phyloP scores from a whole-genome alignment of 2,797 vertebrate genomes.

The Mus caroli region DNA sequence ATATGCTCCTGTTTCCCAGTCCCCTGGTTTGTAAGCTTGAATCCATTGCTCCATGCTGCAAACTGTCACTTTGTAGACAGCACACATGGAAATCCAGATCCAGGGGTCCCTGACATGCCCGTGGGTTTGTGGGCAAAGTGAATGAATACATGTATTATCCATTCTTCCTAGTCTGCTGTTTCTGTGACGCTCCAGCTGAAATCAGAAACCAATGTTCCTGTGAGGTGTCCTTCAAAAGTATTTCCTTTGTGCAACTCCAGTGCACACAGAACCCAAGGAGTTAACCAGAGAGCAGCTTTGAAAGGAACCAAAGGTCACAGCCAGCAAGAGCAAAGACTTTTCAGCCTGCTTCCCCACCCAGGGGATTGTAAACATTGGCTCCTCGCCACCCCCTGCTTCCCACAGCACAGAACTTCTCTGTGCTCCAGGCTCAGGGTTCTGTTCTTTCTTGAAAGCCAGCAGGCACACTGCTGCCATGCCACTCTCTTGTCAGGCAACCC shows the following conservation, averaged over 20 bases:
- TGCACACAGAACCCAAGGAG: constrained; percentile 85
- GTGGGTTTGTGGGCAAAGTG: constrained; percentile 43
- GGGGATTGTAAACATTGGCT: constrained; percentile 97
- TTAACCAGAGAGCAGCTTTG: constrained; percentile 90
- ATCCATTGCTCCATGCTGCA: constrained; percentile 78
- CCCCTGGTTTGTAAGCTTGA: constrained; percentile 75
- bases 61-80: constrained; percentile 78
- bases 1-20: constrained; percentile 81
- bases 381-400: constrained; percentile 87
- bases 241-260: constrained; percentile 83
- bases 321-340: constrained; percentile 91
- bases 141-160: constrained; percentile 23
- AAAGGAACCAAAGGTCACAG: constrained; percentile 91
- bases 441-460: constrained; percentile 80
- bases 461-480: constrained; percentile 70
- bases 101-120: neutral
- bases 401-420: constrained; percentile 88
- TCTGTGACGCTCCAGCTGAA: constrained; percentile 70
- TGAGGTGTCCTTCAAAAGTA: constrained; percentile 79
- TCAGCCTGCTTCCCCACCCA: constrained; percentile 93
- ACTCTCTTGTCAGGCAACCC: neutral
- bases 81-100: constrained; percentile 61
- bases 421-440: constrained; percentile 86
- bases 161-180: constrained; percentile 43
- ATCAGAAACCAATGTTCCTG: constrained; percentile 74